These are phyloP conservation scores for Ranitomeya variabilis DNA, from an alignment of 2,113 vertebrate genomes.

Conservation along the genomic window DNA sequence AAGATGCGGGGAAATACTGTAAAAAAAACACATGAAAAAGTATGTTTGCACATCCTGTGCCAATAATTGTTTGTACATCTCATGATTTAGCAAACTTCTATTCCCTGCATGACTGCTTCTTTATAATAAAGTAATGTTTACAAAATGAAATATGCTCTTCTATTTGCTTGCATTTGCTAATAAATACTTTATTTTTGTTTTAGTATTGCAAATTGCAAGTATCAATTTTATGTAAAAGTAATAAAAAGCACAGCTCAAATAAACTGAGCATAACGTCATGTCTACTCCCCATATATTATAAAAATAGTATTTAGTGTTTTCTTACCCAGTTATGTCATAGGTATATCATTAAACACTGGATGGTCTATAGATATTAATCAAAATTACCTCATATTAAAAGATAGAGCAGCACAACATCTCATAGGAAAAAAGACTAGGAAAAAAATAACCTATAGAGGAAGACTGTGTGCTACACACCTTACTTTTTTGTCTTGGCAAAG, in stretches of 20 bases:
- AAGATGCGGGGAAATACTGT: slow-evolving; percentile 79
- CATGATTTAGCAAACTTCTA: slow-evolving; percentile 66
- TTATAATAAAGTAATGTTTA: slow-evolving; percentile 26
- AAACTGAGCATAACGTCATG: background rate
- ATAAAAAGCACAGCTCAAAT: background rate
- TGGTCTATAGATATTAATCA: no score
- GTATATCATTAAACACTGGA: background rate
- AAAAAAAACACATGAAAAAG: slow-evolving; percentile 68
- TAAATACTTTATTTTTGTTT: slow-evolving; percentile 13
- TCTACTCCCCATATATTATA: background rate
- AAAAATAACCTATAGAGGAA: no score
- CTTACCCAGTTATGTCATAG: background rate
- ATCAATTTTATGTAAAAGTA: background rate
- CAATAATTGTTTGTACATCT: slow-evolving; percentile 72
- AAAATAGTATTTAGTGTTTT: background rate
- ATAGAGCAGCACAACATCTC: no score
- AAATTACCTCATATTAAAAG: background rate
- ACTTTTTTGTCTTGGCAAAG: no score
- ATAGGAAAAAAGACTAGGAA: no score
- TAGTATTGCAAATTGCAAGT: background rate
- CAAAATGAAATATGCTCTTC: slow-evolving; percentile 5
- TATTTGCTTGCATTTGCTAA: background rate
- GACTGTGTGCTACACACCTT: no score
- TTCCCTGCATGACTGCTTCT: slow-evolving; percentile 62
- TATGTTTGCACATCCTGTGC: slow-evolving; percentile 74